These are phyloP conservation scores for Morus bassanus DNA, from an alignment of 2,797 vertebrate genomes.

Conservation along the genomic window DNA sequence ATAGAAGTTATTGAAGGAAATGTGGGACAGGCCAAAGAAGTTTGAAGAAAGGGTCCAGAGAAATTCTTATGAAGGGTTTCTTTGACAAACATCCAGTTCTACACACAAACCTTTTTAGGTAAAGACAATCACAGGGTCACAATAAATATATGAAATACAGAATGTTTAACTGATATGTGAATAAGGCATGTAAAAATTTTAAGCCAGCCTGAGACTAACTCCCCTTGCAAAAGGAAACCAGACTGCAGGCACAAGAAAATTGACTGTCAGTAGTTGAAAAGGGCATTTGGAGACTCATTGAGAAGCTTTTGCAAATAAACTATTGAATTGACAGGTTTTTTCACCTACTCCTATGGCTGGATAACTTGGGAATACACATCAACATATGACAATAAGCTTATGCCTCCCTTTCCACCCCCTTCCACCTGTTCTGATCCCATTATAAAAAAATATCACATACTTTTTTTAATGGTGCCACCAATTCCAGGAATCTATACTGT, in stretches of 20 bases:
- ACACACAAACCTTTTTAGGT: neutral
- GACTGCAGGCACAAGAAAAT: neutral
- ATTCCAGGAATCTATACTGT: neutral
- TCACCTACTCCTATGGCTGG: neutral
- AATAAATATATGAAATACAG: neutral
- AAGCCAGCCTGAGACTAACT: neutral
- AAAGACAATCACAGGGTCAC: neutral
- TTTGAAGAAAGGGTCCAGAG: neutral
- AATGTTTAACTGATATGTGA: neutral
- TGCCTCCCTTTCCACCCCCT: rapidly evolving
- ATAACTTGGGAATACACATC: neutral
- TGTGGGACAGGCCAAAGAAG: neutral
- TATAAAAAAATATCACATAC: rapidly evolving
- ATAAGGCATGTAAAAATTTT: neutral
- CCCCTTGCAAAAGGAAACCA: neutral
- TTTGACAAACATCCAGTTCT: neutral
- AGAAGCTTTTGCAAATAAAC: neutral
- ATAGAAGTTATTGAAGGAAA: neutral
- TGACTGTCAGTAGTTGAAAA: neutral
- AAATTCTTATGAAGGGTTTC: neutral
- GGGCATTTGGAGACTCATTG: neutral
- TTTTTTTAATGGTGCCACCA: neutral
- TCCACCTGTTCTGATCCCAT: neutral
- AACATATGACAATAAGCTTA: neutral
- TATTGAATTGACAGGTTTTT: neutral